These are phyloP conservation scores for Alcis repandata DNA, from an alignment of 2,888 invertebrate species.

Conservation along the genomic window DNA sequence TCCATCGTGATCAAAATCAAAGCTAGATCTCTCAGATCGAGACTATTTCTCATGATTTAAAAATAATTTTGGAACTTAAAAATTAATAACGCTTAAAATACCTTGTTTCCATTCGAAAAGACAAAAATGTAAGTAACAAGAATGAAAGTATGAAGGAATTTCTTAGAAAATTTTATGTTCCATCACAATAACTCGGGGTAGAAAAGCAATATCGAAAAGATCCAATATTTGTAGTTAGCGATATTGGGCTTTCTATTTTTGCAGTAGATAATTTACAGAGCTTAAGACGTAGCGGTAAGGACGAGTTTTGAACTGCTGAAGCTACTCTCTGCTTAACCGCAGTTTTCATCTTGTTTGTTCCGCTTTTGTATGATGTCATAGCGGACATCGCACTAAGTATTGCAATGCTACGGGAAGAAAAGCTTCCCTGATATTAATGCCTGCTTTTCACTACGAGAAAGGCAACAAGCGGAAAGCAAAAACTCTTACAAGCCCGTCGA, in stretches of 20 bases:
- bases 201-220: slow-evolving; percentile 62
- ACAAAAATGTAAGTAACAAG: slow-evolving; percentile 26
- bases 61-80: slow-evolving; percentile 10
- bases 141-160: slow-evolving; percentile 27
- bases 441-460: not conserved
- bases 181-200: slow-evolving; percentile 41
- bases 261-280: slow-evolving; percentile 11
- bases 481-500: not conserved
- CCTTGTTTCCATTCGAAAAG: slow-evolving; percentile 16
- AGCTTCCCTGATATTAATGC: not conserved
- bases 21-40: not conserved
- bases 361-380: slow-evolving; percentile 14
- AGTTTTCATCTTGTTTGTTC: slow-evolving; percentile 14
- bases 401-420: not conserved
- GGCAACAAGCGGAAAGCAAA: not conserved
- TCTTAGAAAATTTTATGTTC: slow-evolving; percentile 35
- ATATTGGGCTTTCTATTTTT: slow-evolving; percentile 51
- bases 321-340: slow-evolving; percentile 11
- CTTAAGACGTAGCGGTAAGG: slow-evolving; percentile 18
- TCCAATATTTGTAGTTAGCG: slow-evolving; percentile 65
- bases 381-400: slow-evolving; percentile 9
- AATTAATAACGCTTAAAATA: slow-evolving; percentile 1
- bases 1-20: not conserved
- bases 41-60: not conserved
- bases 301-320: slow-evolving; percentile 13